Conservation (phyloP, 2,888 invertebrate genomes). For the Pristionchus japonicus region DNA sequence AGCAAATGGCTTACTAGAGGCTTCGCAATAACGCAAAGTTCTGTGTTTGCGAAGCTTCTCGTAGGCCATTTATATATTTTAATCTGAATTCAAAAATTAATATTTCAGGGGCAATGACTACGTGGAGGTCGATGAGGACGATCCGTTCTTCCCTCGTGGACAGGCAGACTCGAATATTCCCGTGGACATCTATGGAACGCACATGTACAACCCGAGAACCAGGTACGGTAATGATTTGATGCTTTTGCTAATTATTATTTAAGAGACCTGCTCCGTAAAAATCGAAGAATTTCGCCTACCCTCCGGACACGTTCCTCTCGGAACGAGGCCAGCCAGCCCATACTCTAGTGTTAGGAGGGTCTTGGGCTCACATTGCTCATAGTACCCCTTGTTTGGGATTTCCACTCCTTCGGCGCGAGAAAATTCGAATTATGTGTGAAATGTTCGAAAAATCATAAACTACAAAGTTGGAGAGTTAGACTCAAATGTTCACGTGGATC, state of each 20-base stretch:
- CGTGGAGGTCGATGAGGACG: constrained; percentile 73
- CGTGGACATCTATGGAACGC: constrained; percentile 75
- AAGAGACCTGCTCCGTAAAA: too few species aligned
- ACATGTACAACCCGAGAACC: constrained; percentile 73
- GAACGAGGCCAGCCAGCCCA: too few species aligned
- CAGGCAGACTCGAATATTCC: constrained; percentile 67
- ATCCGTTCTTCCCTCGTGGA: constrained; percentile 72
- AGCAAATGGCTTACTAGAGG: not conserved
- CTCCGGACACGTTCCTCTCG: too few species aligned
- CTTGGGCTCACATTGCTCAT: too few species aligned
- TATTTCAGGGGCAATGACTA: constrained; percentile 70
- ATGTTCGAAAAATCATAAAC: too few species aligned
- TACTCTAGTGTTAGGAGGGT: too few species aligned
- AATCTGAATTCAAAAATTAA: not conserved
- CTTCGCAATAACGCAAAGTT: not conserved
- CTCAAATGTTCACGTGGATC: too few species aligned
- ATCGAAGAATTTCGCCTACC: too few species aligned
- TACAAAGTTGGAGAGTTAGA: too few species aligned
- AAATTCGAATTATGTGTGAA: too few species aligned
- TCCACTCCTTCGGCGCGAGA: too few species aligned
- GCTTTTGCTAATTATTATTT: not conserved
- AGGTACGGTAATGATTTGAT: constrained; percentile 55
- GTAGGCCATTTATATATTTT: not conserved
- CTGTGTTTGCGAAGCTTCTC: not conserved
- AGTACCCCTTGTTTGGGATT: too few species aligned